Base-by-base conservation (phyloP, 2,888 invertebrate species). In the Holacanthella duospinosa region DNA sequence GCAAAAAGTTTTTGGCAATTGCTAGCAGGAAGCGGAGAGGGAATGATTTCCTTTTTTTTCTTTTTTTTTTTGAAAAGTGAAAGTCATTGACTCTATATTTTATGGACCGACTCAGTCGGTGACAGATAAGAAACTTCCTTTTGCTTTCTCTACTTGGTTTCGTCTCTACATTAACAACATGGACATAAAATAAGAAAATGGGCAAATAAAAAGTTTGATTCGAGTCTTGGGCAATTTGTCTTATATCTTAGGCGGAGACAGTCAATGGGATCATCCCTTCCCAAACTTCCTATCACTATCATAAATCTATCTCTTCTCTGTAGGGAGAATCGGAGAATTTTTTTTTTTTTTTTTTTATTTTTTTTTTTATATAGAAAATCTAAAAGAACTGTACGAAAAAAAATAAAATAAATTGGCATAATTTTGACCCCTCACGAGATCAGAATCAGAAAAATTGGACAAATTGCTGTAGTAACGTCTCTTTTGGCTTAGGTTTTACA, bases 101-200 rank as follows among this genome's bases (percentile, higher is more conserved):
- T 48, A 48, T 48, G 48, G 48, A 48, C 16, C 48, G 48, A 4
- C 4, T n/a, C 48, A 48, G 19, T 48, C 21, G 48, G 21, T 48
- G 48, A 48, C 48, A 48, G 48, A 48, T 48, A 48, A 48, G 48
- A 48, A 48, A n/a, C n/a, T n/a, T n/a, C n/a, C n/a, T n/a, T n/a
- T n/a, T n/a, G n/a, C 48, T 48, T 48, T 48, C 48, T 48, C 48
- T 21, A 21, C 19, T 48, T 48, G 6, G 4, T 21, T 21, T 48
- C n/a, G 4, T 21, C 21, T 48, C 48, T 48, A 4, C 4, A 48
- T 36, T 36, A 36, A 36, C 36, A 36, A 36, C 36, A 36, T 9
- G 48, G 4, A 48, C 19, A 48, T 48, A 9, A 21, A 48, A 21
- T 16, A 16, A 21, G 48, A 9, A 36, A 48, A 48, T 48, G 48